These are phyloP conservation scores for Calameuta filiformis DNA, from an alignment of 2,888 invertebrate species.

Conservation along the genomic window DNA sequence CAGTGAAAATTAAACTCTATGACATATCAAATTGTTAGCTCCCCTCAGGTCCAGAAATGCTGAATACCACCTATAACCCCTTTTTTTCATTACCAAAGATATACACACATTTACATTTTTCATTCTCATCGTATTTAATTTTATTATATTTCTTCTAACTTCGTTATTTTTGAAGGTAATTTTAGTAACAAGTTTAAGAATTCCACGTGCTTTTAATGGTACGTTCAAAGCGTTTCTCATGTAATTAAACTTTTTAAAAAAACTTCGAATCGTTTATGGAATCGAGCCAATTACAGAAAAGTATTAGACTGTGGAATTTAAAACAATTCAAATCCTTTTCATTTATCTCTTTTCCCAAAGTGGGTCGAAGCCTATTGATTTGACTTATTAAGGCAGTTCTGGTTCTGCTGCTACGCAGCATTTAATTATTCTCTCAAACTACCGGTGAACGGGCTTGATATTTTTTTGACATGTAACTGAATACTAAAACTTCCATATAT, in stretches of 20 bases:
- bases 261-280: neutral
- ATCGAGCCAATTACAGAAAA: neutral
- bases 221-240: neutral
- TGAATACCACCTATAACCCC: neutral
- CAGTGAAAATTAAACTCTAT: neutral
- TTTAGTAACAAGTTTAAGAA: neutral
- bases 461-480: too few relatives aligned
- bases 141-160: neutral
- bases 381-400: neutral
- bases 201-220: neutral
- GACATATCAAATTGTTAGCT: too few relatives aligned
- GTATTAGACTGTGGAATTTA: neutral
- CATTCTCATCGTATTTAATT: neutral
- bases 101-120: too few relatives aligned
- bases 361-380: neutral
- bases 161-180: neutral
- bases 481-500: too few relatives aligned
- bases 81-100: neutral
- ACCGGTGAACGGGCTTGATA: too few relatives aligned
- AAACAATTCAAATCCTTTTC: neutral
- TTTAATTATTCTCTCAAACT: too few relatives aligned
- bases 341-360: neutral
- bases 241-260: neutral
- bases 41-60: neutral
- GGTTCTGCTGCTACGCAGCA: too few relatives aligned